Conservation (phyloP, 2,797 vertebrate species). For the Vireo griseus region DNA sequence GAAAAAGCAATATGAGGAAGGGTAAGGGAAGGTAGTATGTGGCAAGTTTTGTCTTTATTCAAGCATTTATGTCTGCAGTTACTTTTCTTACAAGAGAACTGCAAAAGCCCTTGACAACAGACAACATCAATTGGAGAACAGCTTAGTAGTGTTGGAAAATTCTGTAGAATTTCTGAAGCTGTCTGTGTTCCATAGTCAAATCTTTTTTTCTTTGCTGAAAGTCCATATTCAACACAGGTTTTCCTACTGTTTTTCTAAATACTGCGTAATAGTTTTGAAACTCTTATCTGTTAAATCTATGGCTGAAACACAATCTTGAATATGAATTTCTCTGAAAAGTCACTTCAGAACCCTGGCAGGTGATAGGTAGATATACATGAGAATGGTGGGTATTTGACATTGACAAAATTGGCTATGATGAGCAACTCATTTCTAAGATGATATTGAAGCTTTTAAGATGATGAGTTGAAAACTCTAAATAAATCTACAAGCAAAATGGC, state of each 20-base stretch:
- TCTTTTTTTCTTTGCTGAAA: background rate
- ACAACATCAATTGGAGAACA: background rate
- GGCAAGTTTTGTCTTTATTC: conserved; percentile 8
- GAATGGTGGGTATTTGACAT: background rate
- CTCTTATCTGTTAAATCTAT: background rate
- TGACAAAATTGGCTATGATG: background rate
- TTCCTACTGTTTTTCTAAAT: conserved; percentile 14
- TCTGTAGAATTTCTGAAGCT: background rate
- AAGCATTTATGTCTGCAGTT: background rate
- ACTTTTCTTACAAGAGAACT: background rate
- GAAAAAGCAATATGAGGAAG: conserved; percentile 48
- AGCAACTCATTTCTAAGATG: background rate
- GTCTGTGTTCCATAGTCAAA: background rate
- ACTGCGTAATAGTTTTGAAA: background rate
- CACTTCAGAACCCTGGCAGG: background rate
- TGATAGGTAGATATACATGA: background rate
- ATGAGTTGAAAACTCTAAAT: background rate
- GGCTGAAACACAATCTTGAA: background rate
- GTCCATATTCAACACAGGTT: background rate
- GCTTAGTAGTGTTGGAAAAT: background rate
- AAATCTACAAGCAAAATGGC: background rate
- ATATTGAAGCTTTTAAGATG: background rate
- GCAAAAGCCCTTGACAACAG: background rate
- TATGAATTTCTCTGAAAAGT: background rate
- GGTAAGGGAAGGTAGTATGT: conserved; percentile 35